Evolutionary conservation across 2,888 invertebrate species (phyloP), one percentile per base, ranked within the genome.

Genomic region (Chorisops tibialis): DNA sequence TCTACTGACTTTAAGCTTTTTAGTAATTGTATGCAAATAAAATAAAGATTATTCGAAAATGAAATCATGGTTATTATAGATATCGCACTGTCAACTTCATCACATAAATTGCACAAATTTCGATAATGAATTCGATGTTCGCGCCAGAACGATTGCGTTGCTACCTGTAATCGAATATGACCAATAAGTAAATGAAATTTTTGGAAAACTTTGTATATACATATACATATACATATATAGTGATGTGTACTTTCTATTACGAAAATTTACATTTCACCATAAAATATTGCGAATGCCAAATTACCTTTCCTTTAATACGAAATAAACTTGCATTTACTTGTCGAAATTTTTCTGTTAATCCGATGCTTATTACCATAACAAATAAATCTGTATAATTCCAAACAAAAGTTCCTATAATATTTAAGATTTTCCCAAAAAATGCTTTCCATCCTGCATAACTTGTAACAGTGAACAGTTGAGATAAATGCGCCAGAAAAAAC

Each of bases 311-410:
- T 45, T 79, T 76, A 58, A 79, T 73, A 0, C 74, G 70, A 47
- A 76, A 70, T 63, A 84, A 75, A 58, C 80, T 74, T 39, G 74
- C 74, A 68, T 87, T 87, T 2, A 87, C 72, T 68, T 85, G 83
- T 16, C 81, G 81, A 70, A 88, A 89, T 38, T 86, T 80, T 3
- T 85, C 81, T 0, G 86, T 79, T 14, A 89, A 73, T 0, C 87
- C 86, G 71, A 85, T 81, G 72, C 89, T 88, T 24, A 88, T 79
- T 2, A 87, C 73, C 71, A 89, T 88, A 5, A 89, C 84, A 64
- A 89, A 84, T 49, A 88, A 75, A 69, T 89, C 89, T 69, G 87
- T 87, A 61, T 85, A 88, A 70, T 86, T 89, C 89, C 89, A 89
- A 1, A 86, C 80, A 64, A 86, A 84, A 0, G 89, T 89, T 4